Evolutionary conservation across 2,113 vertebrate species (phyloP).

Genomic region (Siniperca chuatsi): DNA sequence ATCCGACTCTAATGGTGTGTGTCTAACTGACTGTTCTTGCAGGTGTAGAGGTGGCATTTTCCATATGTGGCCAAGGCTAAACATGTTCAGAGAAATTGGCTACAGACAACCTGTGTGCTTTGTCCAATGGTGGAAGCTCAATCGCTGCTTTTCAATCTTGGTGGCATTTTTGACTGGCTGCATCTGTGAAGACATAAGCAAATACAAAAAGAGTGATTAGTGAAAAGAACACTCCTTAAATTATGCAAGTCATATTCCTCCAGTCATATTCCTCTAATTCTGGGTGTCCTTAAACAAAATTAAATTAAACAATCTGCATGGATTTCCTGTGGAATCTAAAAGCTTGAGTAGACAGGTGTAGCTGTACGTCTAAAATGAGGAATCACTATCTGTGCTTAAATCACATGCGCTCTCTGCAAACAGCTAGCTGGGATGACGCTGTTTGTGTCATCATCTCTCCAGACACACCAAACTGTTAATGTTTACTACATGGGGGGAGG

Average conservation of each 20-base stretch:
- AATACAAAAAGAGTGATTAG: conserved; percentile 8
- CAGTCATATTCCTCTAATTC: not conserved
- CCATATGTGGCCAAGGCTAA: conserved; percentile 30
- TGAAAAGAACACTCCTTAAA: not conserved
- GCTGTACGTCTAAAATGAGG: not conserved
- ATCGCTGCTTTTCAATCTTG: conserved; percentile 12
- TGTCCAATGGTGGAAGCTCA: not conserved
- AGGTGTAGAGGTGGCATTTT: conserved; percentile 20
- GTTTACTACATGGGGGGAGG: conserved; percentile 13
- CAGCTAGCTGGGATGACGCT: conserved; percentile 29
- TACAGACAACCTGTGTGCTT: conserved; percentile 7
- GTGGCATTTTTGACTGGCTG: conserved; percentile 9
- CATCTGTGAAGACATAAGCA: conserved; percentile 68
- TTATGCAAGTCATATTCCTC: not conserved
- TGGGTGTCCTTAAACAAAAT: not conserved
- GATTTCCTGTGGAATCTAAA: not conserved
- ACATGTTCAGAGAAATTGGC: conserved; percentile 8
- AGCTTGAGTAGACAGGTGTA: not conserved
- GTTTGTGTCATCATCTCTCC: conserved; percentile 32
- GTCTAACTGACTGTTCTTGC: conserved; percentile 39
- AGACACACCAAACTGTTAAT: conserved; percentile 48
- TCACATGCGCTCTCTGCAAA: not conserved
- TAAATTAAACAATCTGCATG: not conserved
- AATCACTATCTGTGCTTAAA: not conserved
- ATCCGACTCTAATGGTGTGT: conserved; percentile 35